phyloP scores from a whole-genome alignment of 2,113 vertebrate species.

The Sebastes schlegelii region DNA sequence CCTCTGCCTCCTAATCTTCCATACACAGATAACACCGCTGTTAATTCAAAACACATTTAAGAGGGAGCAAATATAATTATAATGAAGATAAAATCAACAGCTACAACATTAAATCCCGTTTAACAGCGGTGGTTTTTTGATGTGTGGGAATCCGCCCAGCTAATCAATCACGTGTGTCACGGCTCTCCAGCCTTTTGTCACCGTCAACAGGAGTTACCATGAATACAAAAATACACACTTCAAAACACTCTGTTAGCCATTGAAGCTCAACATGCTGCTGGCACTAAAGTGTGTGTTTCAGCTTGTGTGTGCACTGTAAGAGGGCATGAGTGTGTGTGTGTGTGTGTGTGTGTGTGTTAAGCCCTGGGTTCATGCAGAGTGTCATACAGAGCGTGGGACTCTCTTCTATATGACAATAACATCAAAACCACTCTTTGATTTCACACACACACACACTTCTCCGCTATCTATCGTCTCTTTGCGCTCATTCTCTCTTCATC shows the following conservation, averaged over 20 bases:
- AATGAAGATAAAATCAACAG: not conserved
- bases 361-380: slow-evolving; percentile 58
- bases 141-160: slow-evolving; percentile 59
- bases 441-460: not conserved
- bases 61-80: slow-evolving; percentile 8
- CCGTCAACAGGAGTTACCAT: slow-evolving; percentile 42
- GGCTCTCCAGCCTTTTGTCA: slow-evolving; percentile 52
- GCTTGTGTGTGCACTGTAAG: slow-evolving; percentile 32
- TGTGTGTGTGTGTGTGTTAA: slow-evolving; percentile 23
- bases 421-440: slow-evolving; percentile 70
- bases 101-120: not conserved
- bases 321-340: slow-evolving; percentile 20
- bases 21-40: not conserved
- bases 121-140: not conserved
- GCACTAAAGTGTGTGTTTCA: slow-evolving; percentile 39
- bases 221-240: slow-evolving; percentile 63
- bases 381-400: slow-evolving; percentile 72
- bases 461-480: not conserved
- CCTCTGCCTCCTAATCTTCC: not conserved
- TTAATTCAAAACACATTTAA: slow-evolving; percentile 3
- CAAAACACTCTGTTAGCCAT: slow-evolving; percentile 47
- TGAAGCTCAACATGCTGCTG: slow-evolving; percentile 36
- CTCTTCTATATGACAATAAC: slow-evolving; percentile 59
- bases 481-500: not conserved
- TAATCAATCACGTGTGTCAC: slow-evolving; percentile 64